Base-by-base conservation (phyloP, 2,888 invertebrate genomes). In the Coremacera marginata region DNA sequence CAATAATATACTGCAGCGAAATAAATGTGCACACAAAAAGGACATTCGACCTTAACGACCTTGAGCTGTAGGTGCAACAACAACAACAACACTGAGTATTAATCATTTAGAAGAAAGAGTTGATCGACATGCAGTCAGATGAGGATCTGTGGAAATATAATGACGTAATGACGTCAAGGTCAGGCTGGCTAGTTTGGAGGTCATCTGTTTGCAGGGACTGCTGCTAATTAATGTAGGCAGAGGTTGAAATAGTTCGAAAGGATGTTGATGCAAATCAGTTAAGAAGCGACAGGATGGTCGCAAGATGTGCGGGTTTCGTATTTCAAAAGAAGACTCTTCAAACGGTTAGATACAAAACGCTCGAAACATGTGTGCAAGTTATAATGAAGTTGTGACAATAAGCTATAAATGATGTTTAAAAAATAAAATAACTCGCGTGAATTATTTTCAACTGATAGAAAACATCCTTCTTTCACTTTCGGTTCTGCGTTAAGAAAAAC, bases 281-380 rank as follows among this genome's bases (percentile, higher is more conserved):
- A 51, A 57, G 55, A 65, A 44, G 55, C 67, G 74, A 67, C 51
- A 52, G 74, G 34, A 51, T 74, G 31, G 37, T 27, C 57, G 67
- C 74, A 74, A 74, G 37, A 74, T 74, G 74, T 74, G 72, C 62
- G 52, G 19, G 65, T 44, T 67, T 74, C 67, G 27, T 14, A 37
- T 55, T 74, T 55, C 67, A 67, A 65, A 19, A 25, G 16, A 19
- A 25, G 16, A 3, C 4, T 31, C 4, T n/a, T 25, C 63, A 31
- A 63, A 31, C 16, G 63, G n/a, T 62, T n/a, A 25, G 11, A 22
- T 3, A 22, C 25, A 19, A 11, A 25, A 22, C 19, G 57, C 44
- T 11, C 44, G 44, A 44, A 44, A 44, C 44, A 44, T 44, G 44
- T 44, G 44, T 44, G 44, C 44, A 44, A 44, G 44, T 44, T 44